Evolutionary conservation across 2,797 vertebrate species (phyloP).

Genomic region (Eremophila alpestris): DNA sequence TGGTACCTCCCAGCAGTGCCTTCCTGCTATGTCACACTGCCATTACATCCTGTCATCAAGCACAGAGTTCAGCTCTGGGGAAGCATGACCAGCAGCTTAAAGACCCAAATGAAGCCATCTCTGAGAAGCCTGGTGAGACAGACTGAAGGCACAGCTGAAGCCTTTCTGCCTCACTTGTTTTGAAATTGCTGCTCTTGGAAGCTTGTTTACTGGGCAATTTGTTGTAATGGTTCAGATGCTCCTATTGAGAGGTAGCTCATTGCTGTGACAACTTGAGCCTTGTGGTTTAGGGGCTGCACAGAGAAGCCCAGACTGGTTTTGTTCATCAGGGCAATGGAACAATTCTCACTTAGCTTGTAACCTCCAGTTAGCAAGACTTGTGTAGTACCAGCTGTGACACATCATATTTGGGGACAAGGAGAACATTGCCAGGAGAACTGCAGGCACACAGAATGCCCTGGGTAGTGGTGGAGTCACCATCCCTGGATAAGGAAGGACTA

Average conservation of each 20-base stretch:
- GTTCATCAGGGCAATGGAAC: background rate
- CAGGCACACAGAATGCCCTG: background rate
- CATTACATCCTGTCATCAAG: fast-evolving
- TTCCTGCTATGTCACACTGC: background rate
- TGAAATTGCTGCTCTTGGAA: background rate
- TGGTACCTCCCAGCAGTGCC: background rate
- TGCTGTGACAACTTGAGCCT: background rate
- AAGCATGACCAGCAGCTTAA: background rate
- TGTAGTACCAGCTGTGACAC: background rate
- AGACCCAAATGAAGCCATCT: background rate
- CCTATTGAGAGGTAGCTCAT: background rate
- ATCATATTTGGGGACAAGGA: background rate
- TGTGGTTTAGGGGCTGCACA: background rate
- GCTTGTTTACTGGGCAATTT: background rate
- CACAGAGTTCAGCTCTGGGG: background rate
- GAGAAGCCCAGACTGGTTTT: background rate
- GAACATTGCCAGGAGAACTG: background rate
- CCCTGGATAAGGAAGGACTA: background rate
- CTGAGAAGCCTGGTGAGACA: background rate
- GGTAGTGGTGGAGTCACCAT: background rate
- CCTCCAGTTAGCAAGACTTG: background rate
- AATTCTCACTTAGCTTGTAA: background rate
- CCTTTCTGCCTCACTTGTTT: background rate
- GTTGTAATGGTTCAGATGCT: background rate
- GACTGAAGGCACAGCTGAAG: background rate